A percentile compares a stretch with the other conserved stretches of the same genome.
Evolutionary conservation across 2,113 vertebrate genomes (phyloP).

Genomic region (Archilochus colubris): DNA sequence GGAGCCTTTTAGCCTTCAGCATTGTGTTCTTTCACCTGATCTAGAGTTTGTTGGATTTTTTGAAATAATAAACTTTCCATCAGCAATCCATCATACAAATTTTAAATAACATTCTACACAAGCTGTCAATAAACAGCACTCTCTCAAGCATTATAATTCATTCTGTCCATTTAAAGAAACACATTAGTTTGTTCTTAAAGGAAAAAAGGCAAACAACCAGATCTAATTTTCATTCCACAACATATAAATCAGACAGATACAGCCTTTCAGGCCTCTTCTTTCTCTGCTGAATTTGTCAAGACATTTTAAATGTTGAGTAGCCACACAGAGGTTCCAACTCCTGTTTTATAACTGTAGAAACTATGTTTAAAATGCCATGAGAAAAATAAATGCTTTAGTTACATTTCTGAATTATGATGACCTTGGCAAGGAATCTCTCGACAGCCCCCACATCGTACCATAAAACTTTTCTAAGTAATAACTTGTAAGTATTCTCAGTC

Average conservation of each 20-base stretch:
- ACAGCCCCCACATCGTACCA: neutral
- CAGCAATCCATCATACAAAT: neutral
- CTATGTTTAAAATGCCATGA: neutral
- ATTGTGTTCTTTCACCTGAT: neutral
- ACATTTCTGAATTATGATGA: slow-evolving; percentile 8
- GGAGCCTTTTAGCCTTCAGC: neutral
- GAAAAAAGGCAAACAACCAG: neutral
- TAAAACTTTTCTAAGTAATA: slow-evolving; percentile 14
- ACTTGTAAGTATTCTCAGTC: slow-evolving; percentile 33
- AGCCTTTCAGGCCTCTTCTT: neutral
- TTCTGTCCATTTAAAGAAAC: neutral
- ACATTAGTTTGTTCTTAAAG: neutral
- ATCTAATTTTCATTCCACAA: slow-evolving; percentile 9
- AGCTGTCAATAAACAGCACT: neutral
- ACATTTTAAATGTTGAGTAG: slow-evolving; percentile 35
- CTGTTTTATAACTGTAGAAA: slow-evolving; percentile 12
- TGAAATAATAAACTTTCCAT: neutral
- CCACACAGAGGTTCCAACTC: slow-evolving; percentile 15
- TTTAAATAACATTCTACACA: slow-evolving; percentile 10
- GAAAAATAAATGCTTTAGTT: slow-evolving; percentile 53
- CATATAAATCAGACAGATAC: neutral
- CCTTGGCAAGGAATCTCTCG: neutral
- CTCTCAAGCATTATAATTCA: neutral
- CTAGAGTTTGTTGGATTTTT: neutral
- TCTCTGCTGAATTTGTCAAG: neutral